Base-by-base conservation (phyloP, 2,888 invertebrate species). In the Neoaliturus tenellus region DNA sequence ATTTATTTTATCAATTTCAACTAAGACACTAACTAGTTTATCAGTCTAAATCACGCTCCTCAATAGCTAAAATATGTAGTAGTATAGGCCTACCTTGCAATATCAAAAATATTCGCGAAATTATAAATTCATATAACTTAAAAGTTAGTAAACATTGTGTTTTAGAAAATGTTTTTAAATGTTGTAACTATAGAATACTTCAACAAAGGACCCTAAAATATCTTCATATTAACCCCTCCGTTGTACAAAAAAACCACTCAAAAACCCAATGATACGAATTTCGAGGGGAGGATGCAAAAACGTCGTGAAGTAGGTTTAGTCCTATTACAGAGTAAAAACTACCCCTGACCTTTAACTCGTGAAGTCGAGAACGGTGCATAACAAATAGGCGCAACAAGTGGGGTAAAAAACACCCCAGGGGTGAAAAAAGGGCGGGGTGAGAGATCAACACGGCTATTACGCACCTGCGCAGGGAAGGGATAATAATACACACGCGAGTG, bases 401-500 rank as follows among this genome's bases (percentile, higher is more conserved):
- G 44, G 39, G 44, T 75, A 75, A 75, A 75, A 75, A 75, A 75
- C 75, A 75, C 75, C 75, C 75, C n/a, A 5, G 25, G 75, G 1
- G 75, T 75, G 41, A 44, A 75, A 69, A 75, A 75, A 41, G 71
- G 71, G 71, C 41, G 75, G 75, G 75, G 75, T 75, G 44, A 75
- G 48, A 75, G 75, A 44, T 44, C 44, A 75, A 14, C 75, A 75
- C 41, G 75, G 6, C 48, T 44, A 48, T 48, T 75, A 75, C 48
- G 41, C 75, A 75, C 75, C 75, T 75, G 75, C 41, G 39, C 5
- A 48, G 75, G 75, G 44, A 75, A 48, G 75, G 75, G 75, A 75
- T 44, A 48, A 48, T 44, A 48, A 75, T 41, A 48, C 44, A 75
- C 75, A 75, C 75, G 75, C 75, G 75, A 44, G 44, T 28, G 25